Percentiles rank a stretch among this genome's conserved stretches.
phyloP scores from a whole-genome alignment of 2,797 vertebrate genomes.

The Zenarchopterus dispar region DNA sequence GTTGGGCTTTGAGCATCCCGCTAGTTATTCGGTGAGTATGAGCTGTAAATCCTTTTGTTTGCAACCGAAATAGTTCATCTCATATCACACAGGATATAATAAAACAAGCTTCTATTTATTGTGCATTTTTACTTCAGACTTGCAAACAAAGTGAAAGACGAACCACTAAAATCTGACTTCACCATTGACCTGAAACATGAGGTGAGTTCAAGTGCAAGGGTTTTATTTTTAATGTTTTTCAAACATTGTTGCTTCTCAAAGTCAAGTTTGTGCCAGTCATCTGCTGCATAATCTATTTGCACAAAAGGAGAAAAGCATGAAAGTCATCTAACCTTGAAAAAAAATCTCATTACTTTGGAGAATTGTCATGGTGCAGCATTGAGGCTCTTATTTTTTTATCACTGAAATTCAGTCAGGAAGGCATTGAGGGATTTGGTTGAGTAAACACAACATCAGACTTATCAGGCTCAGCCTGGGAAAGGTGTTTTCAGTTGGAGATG shows the following conservation, averaged over 20 bases:
- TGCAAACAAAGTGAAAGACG: conserved; percentile 86
- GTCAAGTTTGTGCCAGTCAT: conserved; percentile 18
- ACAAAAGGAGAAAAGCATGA: conserved; percentile 54
- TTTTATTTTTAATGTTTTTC: neutral
- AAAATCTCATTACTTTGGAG: conserved; percentile 69
- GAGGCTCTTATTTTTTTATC: conserved; percentile 55
- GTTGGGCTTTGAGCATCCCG: conserved; percentile 92
- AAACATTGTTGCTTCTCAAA: conserved; percentile 29
- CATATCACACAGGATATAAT: neutral
- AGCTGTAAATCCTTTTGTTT: neutral
- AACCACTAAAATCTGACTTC: conserved; percentile 94
- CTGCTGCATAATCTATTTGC: conserved; percentile 41
- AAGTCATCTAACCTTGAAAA: conserved; percentile 68
- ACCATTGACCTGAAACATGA: conserved; percentile 98
- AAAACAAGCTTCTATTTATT: neutral
- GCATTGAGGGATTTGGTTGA: conserved; percentile 47
- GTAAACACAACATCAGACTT: conserved; percentile 54
- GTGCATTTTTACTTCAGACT: conserved; percentile 81
- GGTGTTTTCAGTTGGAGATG: conserved; percentile 30
- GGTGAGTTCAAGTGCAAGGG: conserved; percentile 77
- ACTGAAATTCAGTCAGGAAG: conserved; percentile 51
- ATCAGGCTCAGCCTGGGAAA: conserved; percentile 34
- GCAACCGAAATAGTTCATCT: conserved; percentile 10
- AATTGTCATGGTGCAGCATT: conserved; percentile 54
- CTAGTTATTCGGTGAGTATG: conserved; percentile 89